These are phyloP conservation scores for Percopsis omiscomaycus DNA, from an alignment of 2,797 vertebrate species.

Conservation along the genomic window DNA sequence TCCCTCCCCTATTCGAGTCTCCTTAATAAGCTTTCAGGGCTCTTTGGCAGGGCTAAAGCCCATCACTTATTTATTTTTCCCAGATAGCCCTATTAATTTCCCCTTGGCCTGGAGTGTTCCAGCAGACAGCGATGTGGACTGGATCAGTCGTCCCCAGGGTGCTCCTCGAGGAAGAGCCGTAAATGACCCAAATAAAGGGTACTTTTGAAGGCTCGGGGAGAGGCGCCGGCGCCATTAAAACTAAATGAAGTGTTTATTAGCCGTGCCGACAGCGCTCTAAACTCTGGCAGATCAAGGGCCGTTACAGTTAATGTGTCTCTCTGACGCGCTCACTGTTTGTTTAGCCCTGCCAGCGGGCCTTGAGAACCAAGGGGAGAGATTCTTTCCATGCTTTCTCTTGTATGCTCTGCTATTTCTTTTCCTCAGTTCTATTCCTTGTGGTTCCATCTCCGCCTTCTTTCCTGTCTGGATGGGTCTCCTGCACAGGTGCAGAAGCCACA, in stretches of 20 bases:
- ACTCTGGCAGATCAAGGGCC: conserved; percentile 81
- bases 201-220: conserved; percentile 80
- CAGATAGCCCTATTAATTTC: conserved; percentile 86
- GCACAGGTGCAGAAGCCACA: too few relatives aligned
- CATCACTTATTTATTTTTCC: conserved; percentile 86
- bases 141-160: conserved; percentile 78
- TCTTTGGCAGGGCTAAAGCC: conserved; percentile 79
- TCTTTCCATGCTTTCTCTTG: conserved; percentile 52
- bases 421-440: conserved; percentile 50
- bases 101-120: conserved; percentile 74
- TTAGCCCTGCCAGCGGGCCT: conserved; percentile 71
- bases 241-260: conserved; percentile 88
- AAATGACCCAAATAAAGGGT: conserved; percentile 88
- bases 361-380: conserved; percentile 61
- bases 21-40: conserved; percentile 82
- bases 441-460: conserved; percentile 37
- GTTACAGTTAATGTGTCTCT: conserved; percentile 82
- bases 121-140: conserved; percentile 75
- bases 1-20: conserved; percentile 58
- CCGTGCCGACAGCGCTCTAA: conserved; percentile 81
- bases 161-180: conserved; percentile 81
- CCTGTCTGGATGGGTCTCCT: conserved; percentile 15
- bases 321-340: conserved; percentile 73
- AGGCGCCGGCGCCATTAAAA: conserved; percentile 83
- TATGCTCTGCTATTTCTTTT: conserved; percentile 24